phyloP scores from a whole-genome alignment of 2,797 vertebrate genomes.

The Triplophysa bombifrons region DNA sequence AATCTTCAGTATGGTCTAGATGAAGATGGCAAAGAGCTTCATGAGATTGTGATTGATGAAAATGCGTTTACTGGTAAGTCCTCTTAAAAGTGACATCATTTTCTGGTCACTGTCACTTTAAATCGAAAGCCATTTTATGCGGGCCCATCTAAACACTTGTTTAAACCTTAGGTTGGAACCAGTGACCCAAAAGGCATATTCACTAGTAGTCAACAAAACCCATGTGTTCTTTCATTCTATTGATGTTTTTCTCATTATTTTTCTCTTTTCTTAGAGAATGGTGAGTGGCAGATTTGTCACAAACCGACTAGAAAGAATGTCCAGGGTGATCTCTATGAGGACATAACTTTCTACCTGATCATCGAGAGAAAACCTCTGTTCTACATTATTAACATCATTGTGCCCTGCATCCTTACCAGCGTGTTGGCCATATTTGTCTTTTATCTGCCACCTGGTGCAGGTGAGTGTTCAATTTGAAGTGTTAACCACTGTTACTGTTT shows the following conservation, averaged over 20 bases:
- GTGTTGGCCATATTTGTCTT: slow-evolving; percentile 91
- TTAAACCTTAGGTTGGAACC: background rate
- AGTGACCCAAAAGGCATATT: background rate
- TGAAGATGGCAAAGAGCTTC: slow-evolving; percentile 74
- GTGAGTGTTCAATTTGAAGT: slow-evolving; percentile 62
- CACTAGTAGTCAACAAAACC: background rate
- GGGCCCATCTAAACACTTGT: background rate
- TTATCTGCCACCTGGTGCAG: slow-evolving; percentile 91
- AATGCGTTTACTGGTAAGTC: slow-evolving; percentile 81
- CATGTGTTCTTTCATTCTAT: background rate
- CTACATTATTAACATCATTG: slow-evolving; percentile 90
- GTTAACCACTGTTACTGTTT: background rate
- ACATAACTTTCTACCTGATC: slow-evolving; percentile 90
- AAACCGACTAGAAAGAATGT: slow-evolving; percentile 81
- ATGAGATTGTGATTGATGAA: slow-evolving; percentile 84
- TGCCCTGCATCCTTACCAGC: slow-evolving; percentile 90
- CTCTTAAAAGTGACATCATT: background rate
- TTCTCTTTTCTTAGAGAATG: slow-evolving; percentile 78
- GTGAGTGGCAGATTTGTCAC: slow-evolving; percentile 90
- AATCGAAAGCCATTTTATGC: background rate
- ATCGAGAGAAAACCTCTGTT: slow-evolving; percentile 89
- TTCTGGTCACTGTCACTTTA: background rate
- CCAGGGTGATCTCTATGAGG: slow-evolving; percentile 77
- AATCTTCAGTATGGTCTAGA: slow-evolving; percentile 80
- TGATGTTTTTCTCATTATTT: slow-evolving; percentile 6